Evolutionary conservation across 2,113 vertebrate genomes (phyloP).

Genomic region (Numenius arquata): DNA sequence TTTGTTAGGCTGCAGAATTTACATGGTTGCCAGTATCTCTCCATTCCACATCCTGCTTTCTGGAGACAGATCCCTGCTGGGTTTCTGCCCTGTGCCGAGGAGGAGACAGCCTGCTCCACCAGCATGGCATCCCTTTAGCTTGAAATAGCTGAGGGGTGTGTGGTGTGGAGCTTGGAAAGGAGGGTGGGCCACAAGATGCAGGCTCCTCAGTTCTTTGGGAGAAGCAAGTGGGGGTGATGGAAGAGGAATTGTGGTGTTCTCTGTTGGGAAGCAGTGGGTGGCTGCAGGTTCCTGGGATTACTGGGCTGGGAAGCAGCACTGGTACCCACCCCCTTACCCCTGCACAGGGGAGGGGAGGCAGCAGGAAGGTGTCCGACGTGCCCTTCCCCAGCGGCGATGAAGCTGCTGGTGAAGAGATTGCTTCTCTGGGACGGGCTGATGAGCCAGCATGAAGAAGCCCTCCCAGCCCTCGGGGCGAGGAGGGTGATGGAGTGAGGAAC

Average conservation of each 20-base stretch:
- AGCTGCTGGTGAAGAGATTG: not conserved
- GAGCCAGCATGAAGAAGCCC: not conserved
- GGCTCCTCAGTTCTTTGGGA: not conserved
- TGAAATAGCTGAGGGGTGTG: not conserved
- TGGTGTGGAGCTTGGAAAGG: not conserved
- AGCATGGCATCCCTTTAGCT: not conserved
- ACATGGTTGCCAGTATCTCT: not conserved
- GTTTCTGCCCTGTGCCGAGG: not conserved
- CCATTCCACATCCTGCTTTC: not conserved
- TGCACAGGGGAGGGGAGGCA: not conserved
- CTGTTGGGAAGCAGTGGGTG: not conserved
- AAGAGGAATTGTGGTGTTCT: not conserved
- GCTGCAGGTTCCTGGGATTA: not conserved
- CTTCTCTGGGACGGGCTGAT: not conserved
- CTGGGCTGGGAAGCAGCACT: not conserved
- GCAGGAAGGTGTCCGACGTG: not conserved
- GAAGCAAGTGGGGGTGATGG: not conserved
- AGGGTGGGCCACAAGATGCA: not conserved
- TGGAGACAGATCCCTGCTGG: not conserved
- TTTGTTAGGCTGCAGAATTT: not conserved
- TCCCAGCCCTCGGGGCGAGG: not conserved
- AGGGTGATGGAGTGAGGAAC: not conserved
- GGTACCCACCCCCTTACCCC: not conserved
- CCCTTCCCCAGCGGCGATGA: rapidly evolving
- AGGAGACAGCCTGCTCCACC: not conserved